Base-by-base conservation (phyloP, 1,140 invertebrate species). In the Penaeus indicus region DNA sequence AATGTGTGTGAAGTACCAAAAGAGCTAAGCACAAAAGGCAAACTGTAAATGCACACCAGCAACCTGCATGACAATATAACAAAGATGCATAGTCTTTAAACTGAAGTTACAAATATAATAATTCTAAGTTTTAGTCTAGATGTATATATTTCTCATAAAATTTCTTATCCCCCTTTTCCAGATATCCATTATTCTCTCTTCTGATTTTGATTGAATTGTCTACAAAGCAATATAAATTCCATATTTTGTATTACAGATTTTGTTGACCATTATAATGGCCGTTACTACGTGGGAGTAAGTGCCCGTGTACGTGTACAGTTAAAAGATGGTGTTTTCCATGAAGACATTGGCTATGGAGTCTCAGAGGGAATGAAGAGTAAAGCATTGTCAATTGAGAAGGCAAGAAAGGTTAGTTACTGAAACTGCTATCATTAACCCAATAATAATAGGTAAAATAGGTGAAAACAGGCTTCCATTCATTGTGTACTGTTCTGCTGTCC, bases 291-390 rank as follows among this genome's bases (percentile, higher is more conserved):
- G 27, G 93, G 93, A 38, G 93, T 94, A 19, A 93, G 93, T 92
- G 93, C 93, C 13, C 92, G 92, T 91, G 93, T 94, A 11, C 92
- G 92, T 90, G 93, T 94, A 25, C 92, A 93, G 82, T 90, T 94
- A 18, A 94, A 93, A 92, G 93, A 94, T 92, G 93, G 93, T 81
- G 92, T 92, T 32, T 93, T 92, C 82, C 93, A 94, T 92, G 93
- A 94, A 91, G 93, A 94, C 91, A 92, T 94, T 82, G 93, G 93
- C 22, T 94, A 94, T 92, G 93, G 93, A 22, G 93, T 93, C 0
- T 93, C 93, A 91, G 93, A 94, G 91, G 93, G 93, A 77, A 93
- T 94, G 93, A 93, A 92, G 86, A 93, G 93, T 11, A 94, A 94
- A 86, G 93, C 93, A n/a, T 90, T 93, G 63, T 92, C 93, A 22